Conservation (phyloP, 2,797 vertebrate species). For the Yasuhikotakia modesta region DNA sequence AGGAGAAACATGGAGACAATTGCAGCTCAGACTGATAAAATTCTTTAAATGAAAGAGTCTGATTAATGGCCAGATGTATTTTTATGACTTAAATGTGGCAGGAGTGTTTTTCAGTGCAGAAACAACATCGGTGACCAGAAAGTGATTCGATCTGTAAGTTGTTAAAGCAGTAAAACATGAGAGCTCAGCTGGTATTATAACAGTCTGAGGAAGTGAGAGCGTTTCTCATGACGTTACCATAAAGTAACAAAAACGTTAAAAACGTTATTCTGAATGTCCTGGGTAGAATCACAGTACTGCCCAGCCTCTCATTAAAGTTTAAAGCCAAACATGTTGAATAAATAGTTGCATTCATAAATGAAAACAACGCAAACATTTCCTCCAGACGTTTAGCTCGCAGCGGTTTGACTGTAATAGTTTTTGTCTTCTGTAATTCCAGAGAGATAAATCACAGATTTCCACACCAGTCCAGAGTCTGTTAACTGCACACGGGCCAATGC, state of each 20-base stretch:
- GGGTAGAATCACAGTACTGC: neutral
- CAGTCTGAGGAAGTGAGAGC: no score
- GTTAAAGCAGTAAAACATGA: no score
- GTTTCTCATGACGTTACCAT: no score
- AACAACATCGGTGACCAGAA: neutral
- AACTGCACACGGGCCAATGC: neutral
- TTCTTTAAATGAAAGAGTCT: neutral
- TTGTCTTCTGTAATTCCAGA: neutral
- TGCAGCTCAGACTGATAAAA: neutral
- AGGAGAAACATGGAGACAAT: neutral
- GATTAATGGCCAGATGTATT: neutral
- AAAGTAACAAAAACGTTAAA: no score
- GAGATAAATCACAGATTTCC: conserved; percentile 14
- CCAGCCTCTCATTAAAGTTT: neutral
- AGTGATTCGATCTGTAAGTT: neutral
- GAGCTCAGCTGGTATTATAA: neutral
- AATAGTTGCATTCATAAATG: no score
- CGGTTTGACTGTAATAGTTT: neutral
- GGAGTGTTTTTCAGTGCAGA: neutral
- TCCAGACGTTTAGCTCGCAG: neutral
- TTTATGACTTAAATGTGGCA: conserved; percentile 2
- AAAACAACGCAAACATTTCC: no score
- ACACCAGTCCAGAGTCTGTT: neutral
- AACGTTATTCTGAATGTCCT: no score
- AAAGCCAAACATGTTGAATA: no score